Conservation (phyloP, 2,888 invertebrate genomes). For the Ellobium chinense region DNA sequence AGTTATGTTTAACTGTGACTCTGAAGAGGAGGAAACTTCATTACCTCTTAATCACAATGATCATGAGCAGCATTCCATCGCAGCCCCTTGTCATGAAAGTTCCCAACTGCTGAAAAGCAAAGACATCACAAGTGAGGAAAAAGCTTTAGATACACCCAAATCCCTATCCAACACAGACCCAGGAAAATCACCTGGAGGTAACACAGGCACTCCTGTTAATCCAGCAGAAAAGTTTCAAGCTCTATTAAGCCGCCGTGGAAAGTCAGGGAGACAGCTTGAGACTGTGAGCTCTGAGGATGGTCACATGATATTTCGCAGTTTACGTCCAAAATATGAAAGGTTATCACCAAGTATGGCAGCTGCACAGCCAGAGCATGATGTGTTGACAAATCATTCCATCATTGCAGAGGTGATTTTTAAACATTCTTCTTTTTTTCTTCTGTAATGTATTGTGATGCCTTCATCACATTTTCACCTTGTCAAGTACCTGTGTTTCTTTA, state of each 20-base stretch:
- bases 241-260: constrained; percentile 16
- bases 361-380: neutral
- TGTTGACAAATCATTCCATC: constrained; percentile 11
- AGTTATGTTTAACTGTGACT: constrained; percentile 14
- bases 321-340: neutral
- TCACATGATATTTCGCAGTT: constrained; percentile 4
- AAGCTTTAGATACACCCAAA: neutral
- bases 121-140: neutral
- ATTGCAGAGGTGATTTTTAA: neutral
- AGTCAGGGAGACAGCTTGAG: constrained; percentile 12
- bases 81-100: neutral
- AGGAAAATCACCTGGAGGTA: neutral
- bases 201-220: constrained; percentile 1
- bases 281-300: constrained; percentile 9
- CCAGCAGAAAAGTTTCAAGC: constrained; percentile 13
- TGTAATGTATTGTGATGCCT: too few relatives aligned
- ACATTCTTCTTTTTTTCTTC: neutral
- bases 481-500: too few relatives aligned
- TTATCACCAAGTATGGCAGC: neutral
- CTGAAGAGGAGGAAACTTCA: neutral
- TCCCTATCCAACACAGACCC: neutral
- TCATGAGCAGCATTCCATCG: neutral
- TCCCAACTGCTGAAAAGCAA: neutral
- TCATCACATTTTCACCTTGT: too few relatives aligned
- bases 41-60: neutral